These are phyloP conservation scores for Bettongia penicillata DNA, from an alignment of 2,113 vertebrate genomes.

Conservation along the genomic window DNA sequence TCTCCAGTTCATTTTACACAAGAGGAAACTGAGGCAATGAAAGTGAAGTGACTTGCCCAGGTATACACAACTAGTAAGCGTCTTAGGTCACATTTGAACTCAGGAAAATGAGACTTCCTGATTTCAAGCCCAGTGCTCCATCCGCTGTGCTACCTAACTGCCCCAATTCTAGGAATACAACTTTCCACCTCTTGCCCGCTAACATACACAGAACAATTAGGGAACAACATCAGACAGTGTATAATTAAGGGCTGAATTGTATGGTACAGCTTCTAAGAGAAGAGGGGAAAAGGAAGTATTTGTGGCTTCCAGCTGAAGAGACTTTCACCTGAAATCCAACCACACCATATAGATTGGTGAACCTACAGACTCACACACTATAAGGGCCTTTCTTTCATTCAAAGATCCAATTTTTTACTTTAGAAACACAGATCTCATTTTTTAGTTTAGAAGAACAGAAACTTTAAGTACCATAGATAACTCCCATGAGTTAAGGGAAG, in stretches of 20 bases:
- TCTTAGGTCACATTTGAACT: neutral
- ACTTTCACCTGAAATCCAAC: neutral
- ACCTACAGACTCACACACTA: neutral
- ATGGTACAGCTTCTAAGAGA: neutral
- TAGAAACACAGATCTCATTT: neutral
- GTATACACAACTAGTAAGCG: neutral
- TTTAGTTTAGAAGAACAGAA: neutral
- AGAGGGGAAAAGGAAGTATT: neutral
- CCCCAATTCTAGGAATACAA: neutral
- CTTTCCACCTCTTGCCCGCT: neutral
- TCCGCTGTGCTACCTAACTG: neutral
- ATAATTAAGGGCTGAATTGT: neutral
- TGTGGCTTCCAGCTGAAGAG: neutral
- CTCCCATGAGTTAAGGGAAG: neutral
- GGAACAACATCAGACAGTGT: neutral
- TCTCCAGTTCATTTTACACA: neutral
- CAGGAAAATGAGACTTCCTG: neutral
- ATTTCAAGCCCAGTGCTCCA: neutral
- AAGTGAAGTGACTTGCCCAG: neutral
- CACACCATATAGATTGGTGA: neutral
- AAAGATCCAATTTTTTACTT: neutral
- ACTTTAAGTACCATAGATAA: neutral
- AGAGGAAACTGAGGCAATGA: neutral
- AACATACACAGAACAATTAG: neutral
- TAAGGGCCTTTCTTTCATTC: neutral